phyloP scores from a whole-genome alignment of 2,888 invertebrate genomes.

The Ypsolopha sequella region DNA sequence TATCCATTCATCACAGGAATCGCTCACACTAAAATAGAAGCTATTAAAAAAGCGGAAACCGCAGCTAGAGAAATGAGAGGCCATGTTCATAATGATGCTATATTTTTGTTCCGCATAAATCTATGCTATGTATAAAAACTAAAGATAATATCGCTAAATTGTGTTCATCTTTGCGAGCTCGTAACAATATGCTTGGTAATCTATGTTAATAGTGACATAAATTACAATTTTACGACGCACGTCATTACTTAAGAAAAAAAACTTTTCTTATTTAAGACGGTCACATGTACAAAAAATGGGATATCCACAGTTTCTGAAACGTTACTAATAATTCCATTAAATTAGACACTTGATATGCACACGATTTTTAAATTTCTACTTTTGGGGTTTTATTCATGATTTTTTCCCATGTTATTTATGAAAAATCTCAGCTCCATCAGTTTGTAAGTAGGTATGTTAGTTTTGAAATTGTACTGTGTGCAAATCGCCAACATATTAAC shows the following conservation, averaged over 20 bases:
- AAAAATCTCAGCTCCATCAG: background rate
- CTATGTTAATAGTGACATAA: background rate
- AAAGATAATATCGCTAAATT: background rate
- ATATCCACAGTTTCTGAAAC: background rate
- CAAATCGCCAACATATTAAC: no score
- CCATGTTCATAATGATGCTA: background rate
- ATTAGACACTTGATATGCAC: background rate
- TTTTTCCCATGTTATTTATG: no score
- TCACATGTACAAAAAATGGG: background rate
- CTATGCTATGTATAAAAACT: background rate
- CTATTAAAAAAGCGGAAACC: constrained; percentile 47
- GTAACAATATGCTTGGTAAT: background rate
- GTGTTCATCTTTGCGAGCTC: background rate
- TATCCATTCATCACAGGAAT: constrained; percentile 49
- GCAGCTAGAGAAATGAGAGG: background rate
- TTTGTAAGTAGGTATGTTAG: no score
- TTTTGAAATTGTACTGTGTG: background rate
- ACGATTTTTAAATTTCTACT: background rate
- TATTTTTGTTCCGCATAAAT: background rate
- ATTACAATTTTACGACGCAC: background rate
- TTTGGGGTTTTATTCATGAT: no score
- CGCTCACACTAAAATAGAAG: constrained; percentile 35
- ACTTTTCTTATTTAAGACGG: no score
- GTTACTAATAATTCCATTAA: background rate
- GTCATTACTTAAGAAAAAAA: background rate